Conservation (phyloP, 2,888 invertebrate species). For the Luperina testacea region DNA sequence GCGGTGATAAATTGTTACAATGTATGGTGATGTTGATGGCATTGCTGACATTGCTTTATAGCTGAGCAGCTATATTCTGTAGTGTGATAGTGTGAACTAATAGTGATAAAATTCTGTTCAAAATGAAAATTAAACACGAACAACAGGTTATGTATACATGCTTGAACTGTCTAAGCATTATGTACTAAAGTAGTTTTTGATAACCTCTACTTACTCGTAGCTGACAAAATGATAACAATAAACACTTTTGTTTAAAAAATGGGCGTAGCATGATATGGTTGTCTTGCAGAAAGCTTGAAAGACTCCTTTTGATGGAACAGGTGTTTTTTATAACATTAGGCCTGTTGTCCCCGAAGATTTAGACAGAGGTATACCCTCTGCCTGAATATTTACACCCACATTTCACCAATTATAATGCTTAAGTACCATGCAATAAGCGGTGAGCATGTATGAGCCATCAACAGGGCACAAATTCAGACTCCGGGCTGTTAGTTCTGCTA, state of each 20-base stretch:
- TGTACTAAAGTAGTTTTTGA: neutral
- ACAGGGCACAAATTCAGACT: neutral
- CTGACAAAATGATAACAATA: neutral
- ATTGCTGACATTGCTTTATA: slow-evolving; percentile 31
- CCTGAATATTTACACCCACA: neutral
- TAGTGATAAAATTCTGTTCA: neutral
- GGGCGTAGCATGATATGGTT: neutral
- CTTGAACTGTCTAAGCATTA: neutral
- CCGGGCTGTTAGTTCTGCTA: neutral
- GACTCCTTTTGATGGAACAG: neutral
- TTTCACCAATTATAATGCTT: neutral
- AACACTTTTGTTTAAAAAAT: neutral
- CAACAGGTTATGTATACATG: neutral
- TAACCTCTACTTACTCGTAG: neutral
- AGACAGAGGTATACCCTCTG: neutral
- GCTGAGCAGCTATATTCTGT: slow-evolving; percentile 8
- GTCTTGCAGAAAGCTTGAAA: neutral
- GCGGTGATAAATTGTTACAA: slow-evolving; percentile 46
- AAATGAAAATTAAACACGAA: neutral
- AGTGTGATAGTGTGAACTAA: neutral
- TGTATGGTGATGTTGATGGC: slow-evolving; percentile 34
- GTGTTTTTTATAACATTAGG: neutral
- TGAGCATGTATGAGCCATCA: too few relatives aligned
- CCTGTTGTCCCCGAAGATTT: neutral
- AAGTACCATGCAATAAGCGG: neutral